Conservation (phyloP, 2,888 invertebrate species). For the Epinotia demarniana region DNA sequence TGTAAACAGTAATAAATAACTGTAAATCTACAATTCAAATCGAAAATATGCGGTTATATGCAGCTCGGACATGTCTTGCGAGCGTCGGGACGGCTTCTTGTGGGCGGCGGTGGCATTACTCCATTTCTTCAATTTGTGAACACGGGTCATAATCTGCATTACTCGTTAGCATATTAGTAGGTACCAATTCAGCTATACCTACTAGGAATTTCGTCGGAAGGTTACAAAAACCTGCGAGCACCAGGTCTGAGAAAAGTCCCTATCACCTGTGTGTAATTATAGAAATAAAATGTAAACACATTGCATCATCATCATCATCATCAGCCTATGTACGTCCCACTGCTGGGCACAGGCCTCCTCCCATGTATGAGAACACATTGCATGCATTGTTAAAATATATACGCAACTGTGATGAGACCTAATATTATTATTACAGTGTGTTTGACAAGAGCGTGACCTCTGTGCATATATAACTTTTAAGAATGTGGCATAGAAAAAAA, state of each 20-base stretch:
- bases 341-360: too few species aligned
- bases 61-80: conserved; percentile 49
- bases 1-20: conserved; percentile 34
- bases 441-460: too few species aligned
- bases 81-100: conserved; percentile 54
- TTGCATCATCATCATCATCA: too few species aligned
- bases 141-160: conserved; percentile 50
- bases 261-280: too few species aligned
- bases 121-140: conserved; percentile 67
- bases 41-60: conserved; percentile 40
- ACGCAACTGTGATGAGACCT: too few species aligned
- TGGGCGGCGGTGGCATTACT: conserved; percentile 69
- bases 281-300: too few species aligned
- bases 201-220: not conserved
- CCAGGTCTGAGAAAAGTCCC: not conserved
- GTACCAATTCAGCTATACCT: not conserved
- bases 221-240: not conserved
- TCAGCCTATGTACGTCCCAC: too few species aligned
- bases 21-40: conserved; percentile 30
- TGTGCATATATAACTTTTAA: too few species aligned
- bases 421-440: too few species aligned
- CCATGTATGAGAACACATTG: too few species aligned
- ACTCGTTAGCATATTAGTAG: not conserved
- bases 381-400: too few species aligned
- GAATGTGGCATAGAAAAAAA: too few species aligned